Conservation (phyloP, 2,113 vertebrate species). For the Oplegnathus fasciatus region DNA sequence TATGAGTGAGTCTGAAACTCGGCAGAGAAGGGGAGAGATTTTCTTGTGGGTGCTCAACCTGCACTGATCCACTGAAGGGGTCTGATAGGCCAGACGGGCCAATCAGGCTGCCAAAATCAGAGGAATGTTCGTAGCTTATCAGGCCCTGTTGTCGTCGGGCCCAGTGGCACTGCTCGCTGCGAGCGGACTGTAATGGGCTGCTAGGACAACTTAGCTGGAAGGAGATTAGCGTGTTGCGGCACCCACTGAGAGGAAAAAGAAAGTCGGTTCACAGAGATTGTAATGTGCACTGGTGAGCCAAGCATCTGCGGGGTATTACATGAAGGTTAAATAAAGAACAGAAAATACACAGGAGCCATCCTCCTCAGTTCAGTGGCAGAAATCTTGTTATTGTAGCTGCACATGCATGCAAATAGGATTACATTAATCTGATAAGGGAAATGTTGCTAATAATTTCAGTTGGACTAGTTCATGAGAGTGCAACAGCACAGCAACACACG, state of each 20-base stretch:
- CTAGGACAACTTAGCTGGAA: constrained; percentile 69
- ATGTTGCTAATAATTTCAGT: constrained; percentile 28
- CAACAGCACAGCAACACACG: neutral
- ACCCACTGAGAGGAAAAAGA: constrained; percentile 53
- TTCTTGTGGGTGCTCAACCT: constrained; percentile 73
- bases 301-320: constrained; percentile 49
- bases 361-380: constrained; percentile 1
- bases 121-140: constrained; percentile 70
- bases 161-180: constrained; percentile 48
- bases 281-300: constrained; percentile 50
- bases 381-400: neutral
- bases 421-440: constrained; percentile 31
- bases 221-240: constrained; percentile 72
- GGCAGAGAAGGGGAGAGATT: constrained; percentile 38
- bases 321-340: constrained; percentile 57
- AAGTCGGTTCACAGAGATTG: constrained; percentile 55
- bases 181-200: constrained; percentile 67
- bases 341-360: neutral
- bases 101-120: constrained; percentile 63
- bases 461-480: neutral
- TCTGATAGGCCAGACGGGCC: constrained; percentile 66
- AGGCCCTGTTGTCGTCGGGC: constrained; percentile 52
- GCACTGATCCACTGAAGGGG: constrained; percentile 73
- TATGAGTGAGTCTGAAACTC: constrained; percentile 69
- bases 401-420: constrained; percentile 33